Evolutionary conservation across 2,113 vertebrate genomes (phyloP).

Genomic region (Lycocorax pyrrhopterus): DNA sequence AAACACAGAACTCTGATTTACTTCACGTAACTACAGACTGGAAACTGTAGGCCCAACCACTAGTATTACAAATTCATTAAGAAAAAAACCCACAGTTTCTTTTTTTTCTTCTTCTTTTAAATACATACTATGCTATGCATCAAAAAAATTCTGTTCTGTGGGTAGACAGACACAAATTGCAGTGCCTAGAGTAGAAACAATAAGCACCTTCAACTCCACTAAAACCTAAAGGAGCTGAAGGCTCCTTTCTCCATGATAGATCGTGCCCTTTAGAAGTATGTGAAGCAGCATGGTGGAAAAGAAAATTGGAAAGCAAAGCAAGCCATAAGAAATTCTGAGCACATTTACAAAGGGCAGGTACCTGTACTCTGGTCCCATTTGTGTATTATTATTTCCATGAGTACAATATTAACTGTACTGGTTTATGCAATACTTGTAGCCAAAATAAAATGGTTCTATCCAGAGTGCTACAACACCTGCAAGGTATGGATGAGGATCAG

Average conservation of each 20-base stretch:
- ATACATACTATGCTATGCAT: background rate
- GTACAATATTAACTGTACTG: background rate
- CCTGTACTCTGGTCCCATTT: constrained; percentile 24
- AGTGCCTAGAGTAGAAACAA: background rate
- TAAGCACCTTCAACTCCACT: background rate
- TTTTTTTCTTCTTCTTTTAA: background rate
- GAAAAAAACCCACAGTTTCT: background rate
- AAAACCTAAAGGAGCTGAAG: background rate
- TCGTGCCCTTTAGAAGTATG: background rate
- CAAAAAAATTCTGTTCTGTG: background rate
- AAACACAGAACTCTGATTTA: background rate
- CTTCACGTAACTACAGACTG: background rate
- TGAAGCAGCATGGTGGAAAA: constrained; percentile 31
- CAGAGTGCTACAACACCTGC: background rate
- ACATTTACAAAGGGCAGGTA: background rate
- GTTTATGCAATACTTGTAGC: background rate
- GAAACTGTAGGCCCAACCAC: background rate
- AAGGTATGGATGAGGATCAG: background rate
- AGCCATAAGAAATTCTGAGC: constrained; percentile 39
- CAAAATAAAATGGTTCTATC: constrained; percentile 22
- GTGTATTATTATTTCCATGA: constrained; percentile 39
- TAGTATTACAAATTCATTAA: background rate
- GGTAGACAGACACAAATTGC: constrained; percentile 29
- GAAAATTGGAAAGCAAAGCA: constrained; percentile 17
- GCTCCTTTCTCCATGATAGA: background rate